A percentile compares a stretch with the other conserved stretches of the same genome.
Conservation (phyloP, 2,888 invertebrate genomes). For the Mesochorus sp. region DNA sequence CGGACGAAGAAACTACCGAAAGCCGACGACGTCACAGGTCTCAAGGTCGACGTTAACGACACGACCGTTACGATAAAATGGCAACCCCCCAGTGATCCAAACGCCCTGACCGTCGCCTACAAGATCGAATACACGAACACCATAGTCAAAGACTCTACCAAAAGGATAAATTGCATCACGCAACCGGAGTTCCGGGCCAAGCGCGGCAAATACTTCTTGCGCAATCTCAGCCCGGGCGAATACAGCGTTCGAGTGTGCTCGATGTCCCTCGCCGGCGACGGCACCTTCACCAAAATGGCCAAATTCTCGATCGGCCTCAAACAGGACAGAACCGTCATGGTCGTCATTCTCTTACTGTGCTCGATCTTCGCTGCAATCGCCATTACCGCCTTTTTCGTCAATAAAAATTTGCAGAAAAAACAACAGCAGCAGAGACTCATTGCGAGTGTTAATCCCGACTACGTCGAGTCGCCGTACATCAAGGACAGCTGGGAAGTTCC, state of each 20-base stretch:
- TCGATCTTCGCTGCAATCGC: no score
- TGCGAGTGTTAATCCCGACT: constrained; percentile 87
- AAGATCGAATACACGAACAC: constrained; percentile 83
- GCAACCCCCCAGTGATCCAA: constrained; percentile 86
- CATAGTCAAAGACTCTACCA: constrained; percentile 78
- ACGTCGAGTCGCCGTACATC: constrained; percentile 84
- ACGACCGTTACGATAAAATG: constrained; percentile 82
- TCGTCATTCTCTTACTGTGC: constrained; percentile 67
- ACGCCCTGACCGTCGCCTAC: constrained; percentile 87
- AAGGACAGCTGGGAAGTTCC: constrained; percentile 89
- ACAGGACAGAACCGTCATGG: constrained; percentile 60
- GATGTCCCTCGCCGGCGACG: constrained; percentile 85
- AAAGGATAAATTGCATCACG: constrained; percentile 83
- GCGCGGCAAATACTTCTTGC: constrained; percentile 72
- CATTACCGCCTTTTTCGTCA: constrained; percentile 65
- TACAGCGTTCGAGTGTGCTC: constrained; percentile 85
- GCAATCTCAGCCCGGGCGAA: constrained; percentile 83
- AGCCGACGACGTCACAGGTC: constrained; percentile 81
- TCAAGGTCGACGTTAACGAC: constrained; percentile 70
- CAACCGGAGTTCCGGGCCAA: constrained; percentile 71
- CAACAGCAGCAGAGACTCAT: constrained; percentile 82
- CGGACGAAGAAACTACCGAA: constrained; percentile 82
- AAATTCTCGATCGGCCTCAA: constrained; percentile 69
- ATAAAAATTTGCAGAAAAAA: constrained; percentile 72
- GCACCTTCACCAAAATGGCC: constrained; percentile 75